Conservation (phyloP, 2,113 vertebrate genomes). For the Actinemys pallida region DNA sequence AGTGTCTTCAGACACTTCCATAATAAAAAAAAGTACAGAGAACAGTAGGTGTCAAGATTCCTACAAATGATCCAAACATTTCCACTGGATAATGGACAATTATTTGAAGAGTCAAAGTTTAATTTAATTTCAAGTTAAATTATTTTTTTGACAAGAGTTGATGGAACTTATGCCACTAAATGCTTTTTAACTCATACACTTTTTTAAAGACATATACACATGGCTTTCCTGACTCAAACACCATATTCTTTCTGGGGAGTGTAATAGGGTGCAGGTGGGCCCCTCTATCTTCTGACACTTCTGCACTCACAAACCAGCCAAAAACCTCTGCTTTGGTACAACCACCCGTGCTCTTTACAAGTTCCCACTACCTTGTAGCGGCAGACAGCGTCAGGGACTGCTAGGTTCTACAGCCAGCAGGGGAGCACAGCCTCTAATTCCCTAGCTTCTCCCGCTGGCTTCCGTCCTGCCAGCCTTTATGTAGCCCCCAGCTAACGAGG, state of each 20-base stretch:
- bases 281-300: too few species aligned
- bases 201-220: accelerated
- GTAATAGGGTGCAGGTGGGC: too few species aligned
- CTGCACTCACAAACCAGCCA: too few species aligned
- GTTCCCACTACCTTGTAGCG: too few species aligned
- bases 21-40: neutral
- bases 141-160: neutral
- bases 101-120: neutral
- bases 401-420: too few species aligned
- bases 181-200: neutral
- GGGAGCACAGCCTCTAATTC: too few species aligned
- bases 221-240: neutral
- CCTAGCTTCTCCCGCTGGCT: too few species aligned
- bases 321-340: too few species aligned
- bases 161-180: neutral
- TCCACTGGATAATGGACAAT: neutral
- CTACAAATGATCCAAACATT: neutral
- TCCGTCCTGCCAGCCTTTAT: too few species aligned
- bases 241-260: neutral
- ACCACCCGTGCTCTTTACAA: too few species aligned
- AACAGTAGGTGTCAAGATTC: neutral
- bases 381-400: too few species aligned
- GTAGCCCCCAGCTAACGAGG: too few species aligned
- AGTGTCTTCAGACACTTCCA: neutral
- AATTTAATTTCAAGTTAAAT: neutral